Evolutionary conservation across 2,797 vertebrate species (phyloP).

Genomic region (Babyrousa celebensis): DNA sequence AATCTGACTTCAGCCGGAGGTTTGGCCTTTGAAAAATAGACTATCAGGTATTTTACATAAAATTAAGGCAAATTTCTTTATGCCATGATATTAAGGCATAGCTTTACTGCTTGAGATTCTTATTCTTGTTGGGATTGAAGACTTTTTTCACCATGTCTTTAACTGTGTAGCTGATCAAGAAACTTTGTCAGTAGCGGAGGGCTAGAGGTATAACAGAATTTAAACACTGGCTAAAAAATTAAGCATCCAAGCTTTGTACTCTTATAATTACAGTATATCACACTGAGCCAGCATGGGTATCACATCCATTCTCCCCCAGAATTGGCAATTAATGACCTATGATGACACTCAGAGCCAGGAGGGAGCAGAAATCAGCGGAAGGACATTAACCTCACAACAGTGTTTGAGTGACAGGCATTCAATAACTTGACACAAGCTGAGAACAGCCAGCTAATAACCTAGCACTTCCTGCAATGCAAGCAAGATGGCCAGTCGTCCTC

Average conservation of each 20-base stretch:
- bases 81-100: neutral
- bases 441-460: neutral
- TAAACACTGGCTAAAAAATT: slow-evolving; percentile 6
- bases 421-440: slow-evolving; percentile 41
- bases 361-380: neutral
- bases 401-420: slow-evolving; percentile 32
- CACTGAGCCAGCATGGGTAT: neutral
- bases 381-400: slow-evolving; percentile 52
- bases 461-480: neutral
- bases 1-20: neutral
- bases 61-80: slow-evolving; percentile 2
- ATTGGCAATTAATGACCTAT: slow-evolving; percentile 44
- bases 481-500: neutral
- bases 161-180: neutral
- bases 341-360: neutral
- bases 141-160: neutral
- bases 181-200: neutral
- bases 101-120: neutral
- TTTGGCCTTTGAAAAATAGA: neutral
- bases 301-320: neutral
- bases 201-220: neutral
- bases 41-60: neutral
- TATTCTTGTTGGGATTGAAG: neutral
- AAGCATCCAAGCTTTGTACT: neutral
- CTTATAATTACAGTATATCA: slow-evolving; percentile 43